These are phyloP conservation scores for Lasioglossum morio DNA, from an alignment of 2,888 invertebrate genomes.

Conservation along the genomic window DNA sequence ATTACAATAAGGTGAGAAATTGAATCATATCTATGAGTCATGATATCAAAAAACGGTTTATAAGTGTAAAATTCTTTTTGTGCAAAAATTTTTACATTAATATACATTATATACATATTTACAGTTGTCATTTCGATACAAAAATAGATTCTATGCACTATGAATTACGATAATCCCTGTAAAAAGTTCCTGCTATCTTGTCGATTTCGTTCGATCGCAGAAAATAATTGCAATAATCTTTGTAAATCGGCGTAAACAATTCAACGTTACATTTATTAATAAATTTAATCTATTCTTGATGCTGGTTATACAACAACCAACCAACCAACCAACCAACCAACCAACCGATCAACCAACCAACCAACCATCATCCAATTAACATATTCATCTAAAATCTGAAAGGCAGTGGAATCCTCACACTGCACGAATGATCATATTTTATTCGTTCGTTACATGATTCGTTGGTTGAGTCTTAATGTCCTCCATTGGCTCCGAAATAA, in stretches of 20 bases:
- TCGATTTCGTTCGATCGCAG: constrained; percentile 6
- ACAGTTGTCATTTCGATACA: constrained; percentile 73
- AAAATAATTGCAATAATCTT: constrained; percentile 53
- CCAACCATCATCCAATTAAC: constrained; percentile 38
- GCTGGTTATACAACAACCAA: constrained; percentile 39
- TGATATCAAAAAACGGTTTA: constrained; percentile 76
- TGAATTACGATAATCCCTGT: constrained; percentile 65
- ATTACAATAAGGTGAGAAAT: constrained; percentile 56
- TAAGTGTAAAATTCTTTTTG: constrained; percentile 80
- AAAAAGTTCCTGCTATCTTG: constrained; percentile 52
- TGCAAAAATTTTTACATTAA: constrained; percentile 80
- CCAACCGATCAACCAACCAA: constrained; percentile 38
- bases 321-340: constrained; percentile 20
- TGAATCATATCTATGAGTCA: constrained; percentile 54
- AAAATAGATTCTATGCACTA: constrained; percentile 76
- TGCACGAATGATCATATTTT: constrained; percentile 43
- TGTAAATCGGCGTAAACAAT: constrained; percentile 44
- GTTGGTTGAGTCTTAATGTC: constrained; percentile 77
- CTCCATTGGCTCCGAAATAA: constrained; percentile 79
- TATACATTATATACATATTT: constrained; percentile 82
- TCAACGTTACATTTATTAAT: constrained; percentile 44
- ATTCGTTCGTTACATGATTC: constrained; percentile 81
- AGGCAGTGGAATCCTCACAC: neutral
- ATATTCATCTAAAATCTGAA: constrained; percentile 14
- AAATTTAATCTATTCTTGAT: constrained; percentile 35